These are phyloP conservation scores for Rhea americana DNA, from an alignment of 2,113 vertebrate genomes.

Conservation along the genomic window DNA sequence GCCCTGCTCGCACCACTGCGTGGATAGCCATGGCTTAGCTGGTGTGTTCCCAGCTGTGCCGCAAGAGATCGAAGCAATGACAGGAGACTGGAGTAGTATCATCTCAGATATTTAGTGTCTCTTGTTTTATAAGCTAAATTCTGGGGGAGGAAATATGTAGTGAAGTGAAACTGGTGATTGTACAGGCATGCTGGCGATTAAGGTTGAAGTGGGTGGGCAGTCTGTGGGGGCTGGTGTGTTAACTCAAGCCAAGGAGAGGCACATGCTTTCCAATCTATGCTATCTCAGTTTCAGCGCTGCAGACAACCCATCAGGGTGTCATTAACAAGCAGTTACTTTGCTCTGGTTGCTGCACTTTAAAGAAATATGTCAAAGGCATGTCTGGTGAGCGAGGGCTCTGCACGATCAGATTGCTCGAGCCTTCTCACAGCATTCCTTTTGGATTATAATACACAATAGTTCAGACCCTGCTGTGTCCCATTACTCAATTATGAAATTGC, in stretches of 20 bases:
- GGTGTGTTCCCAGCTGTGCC: rapidly evolving
- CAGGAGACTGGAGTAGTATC: constrained; percentile 28
- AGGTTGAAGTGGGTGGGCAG: constrained; percentile 64
- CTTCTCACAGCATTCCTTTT: constrained; percentile 74
- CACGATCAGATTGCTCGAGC: constrained; percentile 68
- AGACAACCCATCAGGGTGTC: constrained; percentile 65
- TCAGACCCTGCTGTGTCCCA: constrained; percentile 74
- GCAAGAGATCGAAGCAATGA: constrained; percentile 1
- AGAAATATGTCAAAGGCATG: constrained; percentile 68
- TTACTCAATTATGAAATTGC: constrained; percentile 76
- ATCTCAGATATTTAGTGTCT: constrained; percentile 15
- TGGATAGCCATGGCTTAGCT: neutral
- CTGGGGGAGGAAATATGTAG: constrained; percentile 51
- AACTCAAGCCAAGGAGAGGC: constrained; percentile 66
- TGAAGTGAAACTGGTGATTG: constrained; percentile 62
- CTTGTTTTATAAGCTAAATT: constrained; percentile 39
- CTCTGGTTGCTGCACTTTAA: constrained; percentile 36
- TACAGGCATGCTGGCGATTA: constrained; percentile 42
- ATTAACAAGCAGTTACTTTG: constrained; percentile 52
- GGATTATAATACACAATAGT: constrained; percentile 74
- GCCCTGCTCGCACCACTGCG: neutral
- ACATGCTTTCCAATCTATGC: constrained; percentile 59
- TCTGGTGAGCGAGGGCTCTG: constrained; percentile 53
- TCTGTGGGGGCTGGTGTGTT: constrained; percentile 64
- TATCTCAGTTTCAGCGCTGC: constrained; percentile 62